Evolutionary conservation across 53 echinoderm and acorn worm species (phyloP).

Genomic region (Hippasteria phrygiana): DNA sequence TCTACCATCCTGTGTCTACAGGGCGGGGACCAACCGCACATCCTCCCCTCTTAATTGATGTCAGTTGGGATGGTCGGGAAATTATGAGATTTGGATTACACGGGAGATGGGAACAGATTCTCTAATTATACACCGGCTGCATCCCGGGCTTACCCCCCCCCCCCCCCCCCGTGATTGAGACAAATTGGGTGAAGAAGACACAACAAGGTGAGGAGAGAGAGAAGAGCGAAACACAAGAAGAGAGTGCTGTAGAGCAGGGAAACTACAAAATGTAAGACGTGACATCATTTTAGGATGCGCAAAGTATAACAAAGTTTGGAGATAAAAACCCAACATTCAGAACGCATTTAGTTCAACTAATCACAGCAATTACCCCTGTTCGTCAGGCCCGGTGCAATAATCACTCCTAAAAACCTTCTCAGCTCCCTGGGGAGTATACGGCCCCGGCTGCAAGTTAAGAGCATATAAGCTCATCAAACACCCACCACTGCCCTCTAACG

Average conservation of each 20-base stretch:
- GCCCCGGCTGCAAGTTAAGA: too few species aligned
- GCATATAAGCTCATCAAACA: not conserved
- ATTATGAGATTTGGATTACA: not conserved
- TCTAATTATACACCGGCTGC: not conserved
- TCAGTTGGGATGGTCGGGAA: constrained; percentile 5
- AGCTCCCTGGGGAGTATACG: too few species aligned
- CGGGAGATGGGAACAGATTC: not conserved
- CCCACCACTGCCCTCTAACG: not conserved
- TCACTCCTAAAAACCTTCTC: too few species aligned
- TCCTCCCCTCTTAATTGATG: constrained; percentile 25
- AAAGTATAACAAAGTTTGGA: too few species aligned
- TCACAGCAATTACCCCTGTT: too few species aligned
- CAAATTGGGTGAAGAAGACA: not conserved
- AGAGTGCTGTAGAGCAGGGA: too few species aligned
- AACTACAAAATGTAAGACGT: too few species aligned
- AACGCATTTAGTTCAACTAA: too few species aligned
- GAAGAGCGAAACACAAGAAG: too few species aligned
- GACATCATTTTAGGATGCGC: too few species aligned
- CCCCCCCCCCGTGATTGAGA: not conserved
- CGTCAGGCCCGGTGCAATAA: too few species aligned
- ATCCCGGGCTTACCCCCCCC: not conserved
- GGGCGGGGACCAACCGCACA: constrained; percentile 45
- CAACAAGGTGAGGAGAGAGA: not conserved
- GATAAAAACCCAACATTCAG: too few species aligned
- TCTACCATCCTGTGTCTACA: constrained; percentile 33